These are phyloP conservation scores for Poeciliopsis turrubarensis DNA, from an alignment of 2,113 vertebrate species.

Conservation along the genomic window DNA sequence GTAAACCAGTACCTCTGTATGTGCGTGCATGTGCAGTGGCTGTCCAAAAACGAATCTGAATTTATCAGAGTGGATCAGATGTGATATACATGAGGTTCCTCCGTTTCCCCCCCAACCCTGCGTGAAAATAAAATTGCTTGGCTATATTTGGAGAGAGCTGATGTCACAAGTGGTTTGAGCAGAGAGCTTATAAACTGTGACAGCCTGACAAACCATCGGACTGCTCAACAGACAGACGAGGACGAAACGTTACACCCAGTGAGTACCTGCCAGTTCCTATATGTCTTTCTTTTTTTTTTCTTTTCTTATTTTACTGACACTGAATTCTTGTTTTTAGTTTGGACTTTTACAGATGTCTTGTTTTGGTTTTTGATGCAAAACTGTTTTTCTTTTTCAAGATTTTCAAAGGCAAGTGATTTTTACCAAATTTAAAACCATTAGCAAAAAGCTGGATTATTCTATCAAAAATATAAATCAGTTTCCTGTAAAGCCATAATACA, in stretches of 20 bases:
- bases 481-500: not conserved
- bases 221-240: slow-evolving; percentile 52
- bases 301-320: not conserved
- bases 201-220: slow-evolving; percentile 60
- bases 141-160: slow-evolving; percentile 83
- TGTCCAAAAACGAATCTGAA: not conserved
- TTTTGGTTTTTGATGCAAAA: not conserved
- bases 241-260: slow-evolving; percentile 60
- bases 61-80: not conserved
- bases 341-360: not conserved
- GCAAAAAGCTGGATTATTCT: not conserved
- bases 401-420: not conserved
- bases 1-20: slow-evolving; percentile 14
- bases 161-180: slow-evolving; percentile 80
- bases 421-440: too few relatives aligned
- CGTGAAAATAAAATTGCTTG: slow-evolving; percentile 59
- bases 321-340: not conserved
- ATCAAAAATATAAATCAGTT: not conserved
- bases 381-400: not conserved
- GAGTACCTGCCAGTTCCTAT: slow-evolving; percentile 41
- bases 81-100: slow-evolving; percentile 29
- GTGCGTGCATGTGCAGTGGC: slow-evolving; percentile 11
- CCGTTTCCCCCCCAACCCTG: slow-evolving; percentile 2
- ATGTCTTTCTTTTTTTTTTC: not conserved
- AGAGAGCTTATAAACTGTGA: slow-evolving; percentile 78